These are phyloP conservation scores for Patella ulyssiponensis DNA, from an alignment of 2,888 invertebrate genomes.

Conservation along the genomic window DNA sequence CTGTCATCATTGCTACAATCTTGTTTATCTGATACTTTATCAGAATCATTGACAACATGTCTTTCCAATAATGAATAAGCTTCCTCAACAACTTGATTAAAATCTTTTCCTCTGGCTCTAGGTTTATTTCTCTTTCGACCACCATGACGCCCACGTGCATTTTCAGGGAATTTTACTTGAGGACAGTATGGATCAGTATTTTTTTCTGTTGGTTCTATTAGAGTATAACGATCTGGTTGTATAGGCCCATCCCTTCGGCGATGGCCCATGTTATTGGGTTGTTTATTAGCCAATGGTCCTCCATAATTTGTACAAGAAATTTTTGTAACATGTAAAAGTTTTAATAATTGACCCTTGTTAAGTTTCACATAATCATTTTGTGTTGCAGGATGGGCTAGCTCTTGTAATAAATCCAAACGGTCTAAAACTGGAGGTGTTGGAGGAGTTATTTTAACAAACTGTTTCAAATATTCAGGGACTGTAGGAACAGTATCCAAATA, in stretches of 20 bases:
- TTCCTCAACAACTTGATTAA: neutral
- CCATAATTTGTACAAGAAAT: neutral
- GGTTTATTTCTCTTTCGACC: neutral
- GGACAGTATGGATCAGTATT: slow-evolving; percentile 1
- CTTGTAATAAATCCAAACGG: no score
- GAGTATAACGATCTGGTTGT: neutral
- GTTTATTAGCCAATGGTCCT: neutral
- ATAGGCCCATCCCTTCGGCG: neutral
- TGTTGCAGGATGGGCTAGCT: no score
- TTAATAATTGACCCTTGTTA: no score
- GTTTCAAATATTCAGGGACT: no score
- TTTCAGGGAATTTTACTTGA: slow-evolving; percentile 10
- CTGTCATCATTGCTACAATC: neutral
- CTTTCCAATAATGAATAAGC: neutral
- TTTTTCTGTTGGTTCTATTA: neutral
- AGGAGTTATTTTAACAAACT: no score
- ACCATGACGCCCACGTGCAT: neutral
- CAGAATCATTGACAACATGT: neutral
- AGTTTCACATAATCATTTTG: no score
- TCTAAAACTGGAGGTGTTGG: no score
- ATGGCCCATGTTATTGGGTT: neutral
- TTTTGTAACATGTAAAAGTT: neutral
- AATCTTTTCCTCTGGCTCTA: neutral
- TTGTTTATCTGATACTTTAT: neutral
- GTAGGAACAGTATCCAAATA: no score